Evolutionary conservation across 1,140 invertebrate genomes (phyloP), one percentile per base, ranked within the genome.

Genomic region (Ericerus pela): DNA sequence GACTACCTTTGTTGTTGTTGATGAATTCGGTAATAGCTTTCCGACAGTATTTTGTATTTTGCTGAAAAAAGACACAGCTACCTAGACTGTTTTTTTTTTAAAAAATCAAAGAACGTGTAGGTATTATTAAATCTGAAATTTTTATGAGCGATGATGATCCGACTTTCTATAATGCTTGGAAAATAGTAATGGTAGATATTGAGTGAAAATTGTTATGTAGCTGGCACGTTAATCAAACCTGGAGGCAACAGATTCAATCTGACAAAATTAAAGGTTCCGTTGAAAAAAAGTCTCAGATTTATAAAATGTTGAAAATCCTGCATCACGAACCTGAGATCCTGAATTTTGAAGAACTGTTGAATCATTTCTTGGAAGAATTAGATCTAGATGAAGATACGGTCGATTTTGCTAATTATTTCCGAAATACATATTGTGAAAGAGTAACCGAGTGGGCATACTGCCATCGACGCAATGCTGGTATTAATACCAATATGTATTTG

Each of bases 401-500:
- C 4, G 36, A 37, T 14, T 54, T 54, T 54, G 53, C 18, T 27
- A 27, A 3, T 24, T 54, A 38, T 18, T 54, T 54, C 10, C 3
- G 24, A 37, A 37, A 22, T 37, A 20, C 20, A 26, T 54, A 54
- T 54, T 2, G 2, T 24, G 10, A 54, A 37, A 16, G 53, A 18
- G 31, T 24, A 4, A 8, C 20, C 14, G 22, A 37, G 16, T 54
- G 33, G 53, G 53, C 53, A 37, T 54, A 54, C 16, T 37, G 53
- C 26, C n/a, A 54, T 27, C 16, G 53, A 16, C 5, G 10, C 10
- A 16, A n/a, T 8, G 20, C 20, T 27, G 53, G 53, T 37, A 54
- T 54, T 8, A 53, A 54, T 27, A 54, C 53, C 11, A 54, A 54
- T 54, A 54, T 54, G 53, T 54, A 54, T 27, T 31, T 54, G 22